Evolutionary conservation across 2,797 vertebrate genomes (phyloP).

Genomic region (Silurus lanzhouensis): DNA sequence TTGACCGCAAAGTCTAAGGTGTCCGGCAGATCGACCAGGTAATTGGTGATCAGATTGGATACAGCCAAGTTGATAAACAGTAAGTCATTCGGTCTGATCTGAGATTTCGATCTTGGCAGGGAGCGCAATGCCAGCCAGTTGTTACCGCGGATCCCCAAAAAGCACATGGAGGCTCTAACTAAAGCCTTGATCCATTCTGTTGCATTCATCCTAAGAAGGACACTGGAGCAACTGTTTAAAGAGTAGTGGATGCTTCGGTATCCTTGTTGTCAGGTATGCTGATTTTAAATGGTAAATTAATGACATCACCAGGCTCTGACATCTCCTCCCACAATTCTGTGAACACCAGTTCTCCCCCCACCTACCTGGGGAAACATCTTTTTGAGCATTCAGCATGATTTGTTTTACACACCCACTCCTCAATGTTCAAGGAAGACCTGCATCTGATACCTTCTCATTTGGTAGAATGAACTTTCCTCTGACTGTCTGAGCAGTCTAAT

Average conservation of each 20-base stretch:
- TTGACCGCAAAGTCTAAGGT: slow-evolving; percentile 64
- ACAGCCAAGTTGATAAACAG: slow-evolving; percentile 77
- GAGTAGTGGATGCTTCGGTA: neutral
- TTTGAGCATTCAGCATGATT: neutral
- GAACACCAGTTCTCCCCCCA: neutral
- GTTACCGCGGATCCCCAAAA: slow-evolving; percentile 75
- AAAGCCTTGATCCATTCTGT: slow-evolving; percentile 59
- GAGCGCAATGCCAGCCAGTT: slow-evolving; percentile 70
- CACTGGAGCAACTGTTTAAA: neutral
- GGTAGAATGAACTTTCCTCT: neutral
- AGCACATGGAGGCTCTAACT: slow-evolving; percentile 69
- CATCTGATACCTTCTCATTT: neutral
- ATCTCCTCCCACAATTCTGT: neutral
- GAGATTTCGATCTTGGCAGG: slow-evolving; percentile 63
- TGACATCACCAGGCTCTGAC: neutral
- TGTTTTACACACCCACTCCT: neutral
- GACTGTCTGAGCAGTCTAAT: neutral
- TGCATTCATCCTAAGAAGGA: neutral
- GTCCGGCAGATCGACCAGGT: slow-evolving; percentile 76
- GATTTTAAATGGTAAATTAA: neutral
- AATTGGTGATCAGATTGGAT: slow-evolving; percentile 80
- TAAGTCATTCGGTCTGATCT: slow-evolving; percentile 69
- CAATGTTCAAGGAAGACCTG: neutral
- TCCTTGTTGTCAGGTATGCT: neutral
- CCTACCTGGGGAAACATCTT: neutral